Conservation (phyloP, 1,140 invertebrate genomes). For the Dinothrombium tinctorium region DNA sequence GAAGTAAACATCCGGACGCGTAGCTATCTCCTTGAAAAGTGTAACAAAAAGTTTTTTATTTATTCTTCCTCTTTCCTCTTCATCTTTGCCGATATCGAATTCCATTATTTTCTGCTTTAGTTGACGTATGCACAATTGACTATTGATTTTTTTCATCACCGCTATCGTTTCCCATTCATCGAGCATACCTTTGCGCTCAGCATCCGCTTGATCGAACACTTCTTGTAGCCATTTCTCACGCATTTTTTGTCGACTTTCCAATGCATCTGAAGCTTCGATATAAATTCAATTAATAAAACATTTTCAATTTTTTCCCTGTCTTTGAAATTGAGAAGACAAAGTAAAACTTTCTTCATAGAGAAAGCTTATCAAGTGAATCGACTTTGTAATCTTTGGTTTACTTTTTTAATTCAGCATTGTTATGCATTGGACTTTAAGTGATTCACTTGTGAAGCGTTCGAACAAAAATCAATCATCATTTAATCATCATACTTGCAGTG, state of each 20-base stretch:
- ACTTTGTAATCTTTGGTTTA: too few species aligned
- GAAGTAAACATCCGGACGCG: conserved; percentile 37
- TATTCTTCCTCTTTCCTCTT: conserved; percentile 26
- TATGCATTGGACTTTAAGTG: too few species aligned
- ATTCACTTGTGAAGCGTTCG: too few species aligned
- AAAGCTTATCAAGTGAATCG: too few species aligned
- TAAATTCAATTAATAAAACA: too few species aligned
- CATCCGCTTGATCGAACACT: conserved; percentile 28
- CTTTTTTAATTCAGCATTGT: too few species aligned
- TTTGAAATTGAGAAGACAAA: too few species aligned
- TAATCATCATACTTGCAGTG: too few species aligned
- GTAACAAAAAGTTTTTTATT: conserved; percentile 31
- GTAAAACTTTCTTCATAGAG: too few species aligned
- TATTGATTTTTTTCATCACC: conserved; percentile 29
- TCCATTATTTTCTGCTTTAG: conserved; percentile 32
- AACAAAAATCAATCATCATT: too few species aligned
- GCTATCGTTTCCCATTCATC: conserved; percentile 28
- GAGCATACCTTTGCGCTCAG: conserved; percentile 24
- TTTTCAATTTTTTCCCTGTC: too few species aligned
- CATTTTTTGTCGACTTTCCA: conserved; percentile 26
- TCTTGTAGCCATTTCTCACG: conserved; percentile 30
- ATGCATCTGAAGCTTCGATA: too few species aligned
- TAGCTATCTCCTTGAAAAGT: conserved; percentile 36
- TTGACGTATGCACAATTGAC: conserved; percentile 23
- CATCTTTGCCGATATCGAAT: conserved; percentile 24